Base-by-base conservation (phyloP, 2,888 invertebrate genomes). In the Sabellastarte sp. region DNA sequence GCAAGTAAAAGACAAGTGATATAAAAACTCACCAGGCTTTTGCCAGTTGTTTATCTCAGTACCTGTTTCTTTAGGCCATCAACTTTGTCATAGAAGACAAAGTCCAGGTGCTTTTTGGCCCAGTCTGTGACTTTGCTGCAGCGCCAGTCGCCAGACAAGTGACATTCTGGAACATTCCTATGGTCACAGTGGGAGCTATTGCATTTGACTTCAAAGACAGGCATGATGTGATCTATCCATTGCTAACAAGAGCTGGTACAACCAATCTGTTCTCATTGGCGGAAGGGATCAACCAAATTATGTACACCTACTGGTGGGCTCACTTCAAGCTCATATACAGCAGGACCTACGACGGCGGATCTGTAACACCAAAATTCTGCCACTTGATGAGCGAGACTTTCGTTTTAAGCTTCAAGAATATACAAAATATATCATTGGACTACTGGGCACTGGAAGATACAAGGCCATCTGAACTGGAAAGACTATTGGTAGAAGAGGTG, bases 101-200 rank as follows among this genome's bases (percentile, higher is more conserved):
- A 3, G 72, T 75, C 3, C 69, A 77, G 61, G 72, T 77, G 10
- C 80, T 79, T 60, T 68, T 83, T 31, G 82, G 83, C 0, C 82
- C 82, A 0, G 73, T 75, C 1, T 80, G 80, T 66, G 82, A 81
- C 63, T 82, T 93, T 52, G 93, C 93, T 1, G 82, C 94, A 73
- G 94, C 94, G 77, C 93, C 94, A 0, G 93, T 95, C 1, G 93
- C 93, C 2, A 86, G 93, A 63, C 87, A 94, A 62, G 92, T 93
- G 0, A 91, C 92, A 4, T 74, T 92, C 81, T 94, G 94, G 94
- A 93, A 93, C 82, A 89, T 91, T 0, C 93, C 94, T 0, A 91
- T 95, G 75, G 91, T 94, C 73, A 93, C 94, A 3, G 74, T 81
- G 0, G 83, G 83, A 0, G 81, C 78, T 1, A 69, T 81, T 66